Evolutionary conservation across 2,113 vertebrate genomes (phyloP).

Genomic region (Cynoglossus semilaevis): DNA sequence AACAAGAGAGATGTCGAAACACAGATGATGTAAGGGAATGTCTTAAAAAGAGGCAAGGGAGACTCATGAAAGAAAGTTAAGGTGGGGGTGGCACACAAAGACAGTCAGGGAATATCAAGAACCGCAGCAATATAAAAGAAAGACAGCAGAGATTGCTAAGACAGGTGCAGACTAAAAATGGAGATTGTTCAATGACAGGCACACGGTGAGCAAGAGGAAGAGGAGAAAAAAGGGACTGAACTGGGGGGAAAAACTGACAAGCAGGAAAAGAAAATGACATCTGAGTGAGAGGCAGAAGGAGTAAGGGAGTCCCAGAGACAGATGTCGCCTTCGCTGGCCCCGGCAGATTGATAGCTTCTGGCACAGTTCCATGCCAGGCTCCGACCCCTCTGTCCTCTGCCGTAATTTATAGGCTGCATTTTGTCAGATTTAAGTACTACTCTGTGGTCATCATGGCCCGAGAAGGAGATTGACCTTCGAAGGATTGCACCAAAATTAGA

Average conservation of each 20-base stretch:
- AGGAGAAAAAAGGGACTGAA: constrained; percentile 3
- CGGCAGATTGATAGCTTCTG: constrained; percentile 78
- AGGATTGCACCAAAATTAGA: constrained; percentile 63
- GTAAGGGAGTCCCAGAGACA: constrained; percentile 77
- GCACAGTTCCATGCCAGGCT: constrained; percentile 74
- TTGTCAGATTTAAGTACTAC: constrained; percentile 78
- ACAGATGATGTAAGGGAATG: constrained; percentile 71
- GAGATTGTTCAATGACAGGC: constrained; percentile 52
- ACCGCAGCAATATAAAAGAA: constrained; percentile 45
- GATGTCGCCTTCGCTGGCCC: constrained; percentile 73
- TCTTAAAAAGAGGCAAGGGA: constrained; percentile 67
- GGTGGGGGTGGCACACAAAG: constrained; percentile 53
- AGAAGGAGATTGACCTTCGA: constrained; percentile 72
- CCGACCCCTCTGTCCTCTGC: constrained; percentile 80
- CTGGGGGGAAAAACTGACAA: constrained; percentile 17
- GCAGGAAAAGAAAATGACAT: constrained; percentile 34
- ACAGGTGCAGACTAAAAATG: constrained; percentile 56
- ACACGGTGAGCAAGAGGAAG: constrained; percentile 27
- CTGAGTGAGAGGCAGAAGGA: constrained; percentile 54
- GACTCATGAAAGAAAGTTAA: constrained; percentile 51
- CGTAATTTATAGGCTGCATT: constrained; percentile 79
- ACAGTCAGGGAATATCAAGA: constrained; percentile 61
- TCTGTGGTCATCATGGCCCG: constrained; percentile 70
- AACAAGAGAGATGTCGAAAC: constrained; percentile 66
- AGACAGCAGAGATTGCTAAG: constrained; percentile 46